Evolutionary conservation across 1,140 invertebrate genomes (phyloP), one percentile per base, ranked within the genome.

Genomic region (Leptinotarsa defecta): DNA sequence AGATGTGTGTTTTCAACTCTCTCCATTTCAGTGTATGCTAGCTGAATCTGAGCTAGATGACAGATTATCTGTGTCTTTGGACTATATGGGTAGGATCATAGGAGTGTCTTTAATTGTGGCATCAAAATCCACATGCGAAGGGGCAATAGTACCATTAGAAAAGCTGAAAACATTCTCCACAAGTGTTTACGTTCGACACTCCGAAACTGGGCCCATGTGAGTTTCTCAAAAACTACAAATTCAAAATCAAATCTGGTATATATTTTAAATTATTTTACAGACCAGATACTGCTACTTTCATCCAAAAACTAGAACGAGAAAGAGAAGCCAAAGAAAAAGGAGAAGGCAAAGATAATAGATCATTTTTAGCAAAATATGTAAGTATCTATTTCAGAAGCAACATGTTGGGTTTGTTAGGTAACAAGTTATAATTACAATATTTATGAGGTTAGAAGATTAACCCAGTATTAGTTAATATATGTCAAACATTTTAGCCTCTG

Each of bases 331-430:
- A 95, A 80, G 93, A 96, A 84, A 93, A 94, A 78, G 96, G 95
- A 43, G 95, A 97, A 81, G 89, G 92, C 69, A 94, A 94, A 86
- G 96, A 98, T 84, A 98, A 97, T 85, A 89, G 95, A 83, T 96
- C 95, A 68, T 98, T 98, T 85, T 90, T 98, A 81, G 94, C 94
- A 1, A 98, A 97, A 98, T 98, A 98, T 89, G 96, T 97, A 91
- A 94, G 94, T 91, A 63, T 57, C 34, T 43, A 11, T 43, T 43
- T 1, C 8, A 11, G 34, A 43, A 43, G 34, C 34, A 43, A 83
- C 81, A 83, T 64, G 5, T 64, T 19, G 11, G 11, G 61, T 19
- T 17, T 62, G 11, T 22, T 11, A 62, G 34, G 34, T 13, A 13
- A 62, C n/a, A 19, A n/a, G 61, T n/a, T 62, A 22, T 2, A 22